phyloP scores from a whole-genome alignment of 2,797 vertebrate genomes.

The Xiphorhynchus erythropygius region DNA sequence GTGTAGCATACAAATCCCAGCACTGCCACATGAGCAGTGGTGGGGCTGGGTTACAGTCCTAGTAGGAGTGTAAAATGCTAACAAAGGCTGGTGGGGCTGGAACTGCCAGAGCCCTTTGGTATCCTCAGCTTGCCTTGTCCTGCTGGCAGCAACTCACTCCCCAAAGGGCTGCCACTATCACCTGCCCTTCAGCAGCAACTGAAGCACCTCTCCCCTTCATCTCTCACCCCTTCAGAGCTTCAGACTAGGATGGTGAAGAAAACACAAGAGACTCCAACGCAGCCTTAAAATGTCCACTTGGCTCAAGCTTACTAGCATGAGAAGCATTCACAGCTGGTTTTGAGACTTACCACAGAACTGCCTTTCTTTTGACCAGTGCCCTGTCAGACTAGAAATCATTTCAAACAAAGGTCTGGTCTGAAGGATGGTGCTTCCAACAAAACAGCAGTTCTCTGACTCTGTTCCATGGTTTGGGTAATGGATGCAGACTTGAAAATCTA shows the following conservation, averaged over 20 bases:
- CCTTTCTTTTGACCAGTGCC: not conserved
- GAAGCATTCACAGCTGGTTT: not conserved
- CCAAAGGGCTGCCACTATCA: rapidly evolving
- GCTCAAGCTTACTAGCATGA: not conserved
- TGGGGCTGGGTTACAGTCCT: not conserved
- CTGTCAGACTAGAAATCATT: not conserved
- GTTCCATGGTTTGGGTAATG: not conserved
- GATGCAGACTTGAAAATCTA: not conserved
- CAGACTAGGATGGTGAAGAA: not conserved
- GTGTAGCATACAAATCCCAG: not conserved
- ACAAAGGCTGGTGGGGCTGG: not conserved
- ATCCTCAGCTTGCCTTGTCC: not conserved
- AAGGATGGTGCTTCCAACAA: not conserved
- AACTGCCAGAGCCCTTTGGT: not conserved
- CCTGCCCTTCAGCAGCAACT: not conserved
- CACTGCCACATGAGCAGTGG: not conserved
- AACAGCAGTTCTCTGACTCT: not conserved
- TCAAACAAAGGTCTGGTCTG: not conserved
- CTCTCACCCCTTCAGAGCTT: not conserved
- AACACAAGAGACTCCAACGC: not conserved
- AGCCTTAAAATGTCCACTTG: not conserved
- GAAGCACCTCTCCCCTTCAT: not conserved
- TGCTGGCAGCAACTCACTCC: not conserved
- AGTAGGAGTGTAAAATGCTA: not conserved
- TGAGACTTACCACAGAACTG: not conserved